Base-by-base conservation (phyloP, 1,140 invertebrate genomes). In the Dufourea novaeangliae region DNA sequence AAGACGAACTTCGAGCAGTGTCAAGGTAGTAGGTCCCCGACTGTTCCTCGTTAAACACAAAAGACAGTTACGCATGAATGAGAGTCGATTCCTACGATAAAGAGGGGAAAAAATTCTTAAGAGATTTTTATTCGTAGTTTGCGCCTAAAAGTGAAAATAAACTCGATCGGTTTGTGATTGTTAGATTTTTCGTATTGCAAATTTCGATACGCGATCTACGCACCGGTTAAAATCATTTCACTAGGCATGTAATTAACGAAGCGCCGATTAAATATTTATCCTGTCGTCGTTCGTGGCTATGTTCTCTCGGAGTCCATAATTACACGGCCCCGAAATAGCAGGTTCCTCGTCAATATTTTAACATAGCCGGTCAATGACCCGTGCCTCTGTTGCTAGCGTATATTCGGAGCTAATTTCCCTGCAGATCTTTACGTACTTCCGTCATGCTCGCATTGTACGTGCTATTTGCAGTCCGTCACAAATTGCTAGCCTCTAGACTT, bases 311-410 rank as follows among this genome's bases (percentile, higher is more conserved):
- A 7, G 62, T 66, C 29, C 34, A 27, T 63, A 79, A 82, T 83
- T 83, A 83, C 61, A 44, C 79, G 39, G 59, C 39, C 66, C 72
- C 62, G 56, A 84, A 84, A 84, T 84, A 84, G 68, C 82, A 37
- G 37, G 59, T 70, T 79, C 56, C 78, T 80, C 82, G 68, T 84
- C 82, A 68, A 84, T 83, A 84, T 80, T 79, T 79, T 72, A 83
- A 84, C 62, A 39, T 46, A 62, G 66, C 29, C 57, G 83, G 82
- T 80, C 83, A 67, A 73, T 71, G 78, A 37, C 82, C 32, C 3
- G 29, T 62, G 6, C 59, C 32, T 61, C 66, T 63, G 61, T 57
- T 56, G 68, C 70, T 46, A 44, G 66, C 62, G 37, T 67, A 41
- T 79, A 74, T 83, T 74, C 74, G 34, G 39, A 76, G 76, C 59